Evolutionary conservation across 2,888 invertebrate genomes (phyloP), one percentile per base, ranked within the genome.

Genomic region (Euplagia quadripunctaria): DNA sequence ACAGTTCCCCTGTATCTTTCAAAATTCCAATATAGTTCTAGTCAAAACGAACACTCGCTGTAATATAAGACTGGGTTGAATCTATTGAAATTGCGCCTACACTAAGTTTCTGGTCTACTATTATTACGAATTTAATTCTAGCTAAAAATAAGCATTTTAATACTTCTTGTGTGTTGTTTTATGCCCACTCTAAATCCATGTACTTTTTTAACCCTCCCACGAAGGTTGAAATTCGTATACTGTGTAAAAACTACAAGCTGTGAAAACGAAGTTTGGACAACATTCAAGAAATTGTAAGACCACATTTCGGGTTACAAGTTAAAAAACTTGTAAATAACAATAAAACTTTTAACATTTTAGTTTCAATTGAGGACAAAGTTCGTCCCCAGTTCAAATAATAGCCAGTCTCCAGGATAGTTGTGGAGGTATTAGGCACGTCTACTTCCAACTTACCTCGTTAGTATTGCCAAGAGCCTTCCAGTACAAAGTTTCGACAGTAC

Each of bases 381-480:
- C 69, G 55, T 61, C 70, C 5, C 73, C 63, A 14, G 64, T 64
- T 74, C 78, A 76, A 79, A 79, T 74, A 66, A 71, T 74, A 73
- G 78, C 72, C 73, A 72, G 78, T 74, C 75, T 72, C 83, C 76
- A 74, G 80, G 82, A 86, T 85, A 88, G 86, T 86, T 86, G 83
- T 75, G 78, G 79, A 77, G 79, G 84, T 80, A 84, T 79, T 81
- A 79, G 82, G 80, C 86, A 87, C 86, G 88, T 86, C 81, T 81
- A 77, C 80, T 84, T 82, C 75, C 82, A 83, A 89, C 81, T 90
- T 89, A 73, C 75, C 83, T 89, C 88, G 88, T 89, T 89, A 89
- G 83, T n/a, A 76, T 79, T 82, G 84, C 83, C 79, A 81, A 86
- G 82, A 81, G 79, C 78, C 74, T 78, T 74, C 63, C 61, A 65